Evolutionary conservation across 2,113 vertebrate genomes (phyloP).

Genomic region (Eretmochelys imbricata): DNA sequence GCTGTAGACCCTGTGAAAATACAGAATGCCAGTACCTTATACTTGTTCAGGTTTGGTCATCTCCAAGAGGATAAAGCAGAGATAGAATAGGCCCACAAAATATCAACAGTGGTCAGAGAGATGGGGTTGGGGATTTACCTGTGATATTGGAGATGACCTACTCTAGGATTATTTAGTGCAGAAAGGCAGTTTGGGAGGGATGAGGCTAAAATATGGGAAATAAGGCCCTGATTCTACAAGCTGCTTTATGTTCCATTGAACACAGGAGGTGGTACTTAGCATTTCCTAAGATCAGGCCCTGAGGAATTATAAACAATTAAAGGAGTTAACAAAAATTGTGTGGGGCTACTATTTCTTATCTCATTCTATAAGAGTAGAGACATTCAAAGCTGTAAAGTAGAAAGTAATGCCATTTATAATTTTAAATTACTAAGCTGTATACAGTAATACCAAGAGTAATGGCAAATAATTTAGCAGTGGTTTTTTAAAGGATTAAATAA

Average conservation of each 20-base stretch:
- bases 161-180: background rate
- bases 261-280: background rate
- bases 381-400: background rate
- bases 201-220: background rate
- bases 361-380: background rate
- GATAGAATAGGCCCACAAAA: background rate
- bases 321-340: background rate
- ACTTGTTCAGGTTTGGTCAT: background rate
- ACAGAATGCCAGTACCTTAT: background rate
- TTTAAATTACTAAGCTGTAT: background rate
- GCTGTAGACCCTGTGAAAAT: fast-evolving
- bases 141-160: fast-evolving
- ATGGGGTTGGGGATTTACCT: background rate
- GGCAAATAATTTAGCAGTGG: background rate
- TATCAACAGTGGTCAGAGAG: background rate
- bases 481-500: background rate
- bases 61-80: background rate
- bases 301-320: background rate
- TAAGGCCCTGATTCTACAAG: background rate
- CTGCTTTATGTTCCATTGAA: background rate
- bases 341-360: background rate
- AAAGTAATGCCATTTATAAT: background rate
- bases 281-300: background rate
- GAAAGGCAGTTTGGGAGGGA: background rate
- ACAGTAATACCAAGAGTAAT: background rate